Percentiles rank a stretch among this genome's conserved stretches.
Conservation (phyloP, 2,797 vertebrate genomes). For the Acridotheres tristis region DNA sequence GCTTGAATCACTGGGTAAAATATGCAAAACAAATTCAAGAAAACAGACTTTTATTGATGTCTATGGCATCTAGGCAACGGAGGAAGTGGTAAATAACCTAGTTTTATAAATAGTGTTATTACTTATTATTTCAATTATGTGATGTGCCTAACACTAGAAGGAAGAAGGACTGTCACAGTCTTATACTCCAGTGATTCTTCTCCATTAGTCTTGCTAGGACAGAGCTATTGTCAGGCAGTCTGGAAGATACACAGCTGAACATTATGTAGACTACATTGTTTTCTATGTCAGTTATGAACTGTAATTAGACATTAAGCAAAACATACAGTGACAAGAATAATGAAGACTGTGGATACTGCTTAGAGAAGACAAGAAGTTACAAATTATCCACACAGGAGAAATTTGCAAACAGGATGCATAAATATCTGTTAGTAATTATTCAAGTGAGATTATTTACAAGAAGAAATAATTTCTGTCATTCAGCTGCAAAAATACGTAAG, state of each 20-base stretch:
- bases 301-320: constrained; percentile 39
- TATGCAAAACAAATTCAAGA: not conserved
- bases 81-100: not conserved
- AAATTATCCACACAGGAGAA: not conserved
- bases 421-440: constrained; percentile 22
- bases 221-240: not conserved
- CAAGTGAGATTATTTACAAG: not conserved
- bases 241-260: not conserved
- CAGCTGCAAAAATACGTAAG: not conserved
- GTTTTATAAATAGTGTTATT: not conserved
- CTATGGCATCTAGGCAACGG: not conserved
- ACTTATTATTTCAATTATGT: not conserved
- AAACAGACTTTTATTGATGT: not conserved
- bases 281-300: constrained; percentile 18
- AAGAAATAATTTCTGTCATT: not conserved
- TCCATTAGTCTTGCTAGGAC: not conserved
- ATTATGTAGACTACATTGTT: constrained; percentile 34
- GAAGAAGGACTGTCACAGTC: not conserved
- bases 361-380: not conserved
- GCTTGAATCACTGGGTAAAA: not conserved
- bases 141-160: not conserved
- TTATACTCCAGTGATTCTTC: not conserved
- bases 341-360: not conserved
- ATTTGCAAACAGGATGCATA: not conserved
- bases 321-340: constrained; percentile 8